Base-by-base conservation (phyloP, 2,888 invertebrate genomes). In the Drosophila mayaguana region DNA sequence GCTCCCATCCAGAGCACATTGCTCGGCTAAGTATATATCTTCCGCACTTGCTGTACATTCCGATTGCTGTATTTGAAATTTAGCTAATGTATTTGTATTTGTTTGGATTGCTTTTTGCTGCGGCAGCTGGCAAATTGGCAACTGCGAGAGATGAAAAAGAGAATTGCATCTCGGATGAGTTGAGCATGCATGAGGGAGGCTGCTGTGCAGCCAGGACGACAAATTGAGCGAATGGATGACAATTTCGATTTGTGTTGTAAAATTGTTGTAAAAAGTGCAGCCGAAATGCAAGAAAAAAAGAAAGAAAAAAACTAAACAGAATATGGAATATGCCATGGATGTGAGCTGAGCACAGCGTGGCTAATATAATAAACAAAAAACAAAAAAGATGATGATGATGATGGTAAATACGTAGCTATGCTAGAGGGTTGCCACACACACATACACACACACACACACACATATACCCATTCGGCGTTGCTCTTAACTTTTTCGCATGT, bases 181-280 rank as follows among this genome's bases (percentile, higher is more conserved):
- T 71, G 51, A 32, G 32, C 20, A 40, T 32, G 57, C 45, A 54
- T 28, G 61, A 36, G 65, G 34, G 50, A 34, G 61, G 51, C 53
- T 34, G 69, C 54, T 40, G 69, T 6, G 72, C 66, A 68, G 56
- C 71, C 83, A 78, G 88, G 89, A 89, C 87, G 80, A 87, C 91
- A 90, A 90, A 90, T 90, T 90, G 90, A 90, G 91, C 91, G 91
- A 90, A 91, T 91, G 91, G 90, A 91, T 91, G 91, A 90, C 91
- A 90, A 91, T 90, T 90, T 90, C 82, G 78, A 88, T 90, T 88
- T 83, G 88, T 75, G 90, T 89, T 82, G 88, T 80, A 89, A 89
- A 80, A 80, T 89, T 80, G 88, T 79, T 80, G 88, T 79, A 89
- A 89, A 78, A 80, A 84, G 81, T 79, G 87, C 88, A 90, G 74